Base-by-base conservation (phyloP, 2,113 vertebrate genomes). In the Climacteris rufus region DNA sequence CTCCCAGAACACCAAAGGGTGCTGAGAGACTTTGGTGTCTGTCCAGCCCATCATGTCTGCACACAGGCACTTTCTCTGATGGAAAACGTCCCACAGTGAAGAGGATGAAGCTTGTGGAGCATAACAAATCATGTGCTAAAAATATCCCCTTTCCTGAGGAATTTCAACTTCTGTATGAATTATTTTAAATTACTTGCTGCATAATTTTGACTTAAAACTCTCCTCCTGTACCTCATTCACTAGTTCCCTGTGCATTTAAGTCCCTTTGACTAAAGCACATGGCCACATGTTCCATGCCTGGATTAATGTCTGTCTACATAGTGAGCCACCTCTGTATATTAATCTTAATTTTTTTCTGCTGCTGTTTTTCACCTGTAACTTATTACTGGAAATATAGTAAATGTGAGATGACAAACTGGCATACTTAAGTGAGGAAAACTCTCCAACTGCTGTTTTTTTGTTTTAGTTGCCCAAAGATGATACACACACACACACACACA, bases 21-120 rank as follows among this genome's bases (percentile, higher is more conserved):
- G 11, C 74, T 6, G 5, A 27, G 15, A 23, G 15, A 31, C 21
- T 13, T 22, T 1, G 15, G 7, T 25, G 1, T 2, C 33, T 49
- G 65, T 7, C 12, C 53, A 49, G 9, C 35, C 22, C 33, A 3
- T 4, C 42, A 5, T 0, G 0, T 8, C 28, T 30, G 31, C 87
- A 21, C n/a, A 30, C 15, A 22, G 28, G 25, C 20, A 11, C 23
- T 15, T 77, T 13, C 35, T 35, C 57, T 21, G 13, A 35, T 0
- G 16, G 35, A 27, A 53, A 33, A 69, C 13, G 37, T n/a, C 61
- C 35, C 42, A 18, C 39, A 37, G 27, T 1, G 22, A 59, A 25
- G 35, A 4, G 3, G 2, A 30, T 13, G 70, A 33, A 63, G 17
- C 22, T 59, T 24, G 21, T 52, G 40, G 22, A 89, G 33, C 31